Base-by-base conservation (phyloP, 2,888 invertebrate genomes). In the Oscheius sp. region DNA sequence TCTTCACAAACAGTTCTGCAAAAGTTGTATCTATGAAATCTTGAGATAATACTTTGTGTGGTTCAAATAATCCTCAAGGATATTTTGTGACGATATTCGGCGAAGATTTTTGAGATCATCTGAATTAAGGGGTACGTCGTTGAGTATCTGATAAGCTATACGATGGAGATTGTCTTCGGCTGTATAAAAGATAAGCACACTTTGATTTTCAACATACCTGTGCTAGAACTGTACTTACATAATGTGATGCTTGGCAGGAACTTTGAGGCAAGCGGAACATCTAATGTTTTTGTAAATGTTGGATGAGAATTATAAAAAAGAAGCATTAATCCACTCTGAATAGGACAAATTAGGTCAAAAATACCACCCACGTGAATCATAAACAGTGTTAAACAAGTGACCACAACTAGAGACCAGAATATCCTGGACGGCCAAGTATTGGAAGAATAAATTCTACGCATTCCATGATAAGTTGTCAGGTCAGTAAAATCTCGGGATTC, bases 401-500 rank as follows among this genome's bases (percentile, higher is more conserved):
- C 66, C 9, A 76, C 76, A 13, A 76, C 76, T 5, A 76, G 68
- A 16, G 69, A 73, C 76, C 76, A 74, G 56, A 73, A 69, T 29
- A 61, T 74, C 5, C 71, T 46, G 0, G 74, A 72, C 2, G 69
- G 69, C 74, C 74, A 76, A 2, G 72, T 76, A 25, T 66, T 49
- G 1, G 74, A 74, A 9, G 69, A 41, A 43, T 69, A 77, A 29
- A 73, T 73, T 59, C 76, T 45, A 25, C 66, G 66, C 79, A 84
- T 82, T 70, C 82, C 84, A 78, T 84, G 84, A 74, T 82, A 84
- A 9, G 84, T 84, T 5, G 84, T 84, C 0, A 81, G 66, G 0
- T 81, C 80, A 0, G 81, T 78, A 68, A 84, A 83, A 41, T 81
- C 81, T 66, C 78, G 77, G 9, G 78, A 80, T 72, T 83, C 82